phyloP scores from a whole-genome alignment of 1,140 invertebrate species.

The Varroa destructor region DNA sequence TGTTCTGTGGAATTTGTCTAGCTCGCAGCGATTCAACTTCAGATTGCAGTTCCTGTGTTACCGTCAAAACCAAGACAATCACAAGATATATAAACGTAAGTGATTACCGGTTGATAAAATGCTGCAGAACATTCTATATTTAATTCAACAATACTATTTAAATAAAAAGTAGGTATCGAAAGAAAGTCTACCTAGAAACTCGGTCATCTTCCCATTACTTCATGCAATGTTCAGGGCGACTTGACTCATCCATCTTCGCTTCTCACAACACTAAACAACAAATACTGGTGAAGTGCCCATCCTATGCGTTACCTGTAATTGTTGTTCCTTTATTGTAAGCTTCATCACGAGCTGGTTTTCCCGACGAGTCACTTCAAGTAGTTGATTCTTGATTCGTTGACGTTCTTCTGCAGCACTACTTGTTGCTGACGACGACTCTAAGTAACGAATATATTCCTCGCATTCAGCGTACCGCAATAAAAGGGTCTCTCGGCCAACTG shows the following conservation, averaged over 20 bases:
- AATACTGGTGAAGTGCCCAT: background rate
- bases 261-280: background rate
- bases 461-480: background rate
- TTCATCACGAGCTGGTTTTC: constrained; percentile 80
- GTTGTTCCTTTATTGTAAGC: constrained; percentile 83
- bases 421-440: background rate
- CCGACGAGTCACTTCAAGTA: constrained; percentile 65
- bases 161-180: no score
- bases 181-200: no score
- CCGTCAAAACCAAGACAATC: constrained; percentile 5
- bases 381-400: constrained; percentile 61
- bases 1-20: constrained; percentile 45
- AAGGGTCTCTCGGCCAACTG: background rate
- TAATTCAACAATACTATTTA: no score
- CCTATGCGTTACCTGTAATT: constrained; percentile 85
- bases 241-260: no score
- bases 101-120: background rate
- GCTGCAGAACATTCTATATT: no score
- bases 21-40: constrained; percentile 60
- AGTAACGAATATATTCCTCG: constrained; percentile 12
- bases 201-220: no score
- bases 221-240: no score
- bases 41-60: background rate
- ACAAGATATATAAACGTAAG: background rate
- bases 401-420: background rate